Base-by-base conservation (phyloP, 2,888 invertebrate genomes). In the Cantharis nigra region DNA sequence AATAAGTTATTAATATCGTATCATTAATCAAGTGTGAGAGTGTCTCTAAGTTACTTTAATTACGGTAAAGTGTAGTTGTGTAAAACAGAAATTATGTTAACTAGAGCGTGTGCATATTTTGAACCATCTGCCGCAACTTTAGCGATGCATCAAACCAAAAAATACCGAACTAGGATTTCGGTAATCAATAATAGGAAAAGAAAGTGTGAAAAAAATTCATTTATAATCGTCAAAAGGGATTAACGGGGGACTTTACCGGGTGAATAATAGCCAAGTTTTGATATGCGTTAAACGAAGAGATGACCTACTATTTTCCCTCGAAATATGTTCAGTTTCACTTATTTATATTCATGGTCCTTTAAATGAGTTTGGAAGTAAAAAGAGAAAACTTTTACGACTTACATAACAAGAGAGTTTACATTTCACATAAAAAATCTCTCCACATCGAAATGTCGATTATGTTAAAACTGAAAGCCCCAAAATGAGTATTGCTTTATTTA, bases 261-360 rank as follows among this genome's bases (percentile, higher is more conserved):
- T n/a, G 49, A 49, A 49, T 49, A 49, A 49, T 49, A 49, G 13
- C 49, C 49, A 49, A 49, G 49, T 49, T 49, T 49, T 49, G 49
- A 49, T 49, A 49, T 20, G 23, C 23, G 73, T 62, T 26, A 71
- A 72, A 71, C 64, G 65, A 49, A 28, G 69, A 73, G 62, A 72
- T 70, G 76, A 69, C 77, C 71, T 62, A 64, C 63, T 72, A 72
- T 76, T 76, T 72, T 28, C 72, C 70, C 64, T 64, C 20, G 69
- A 73, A 76, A 74, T 74, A 73, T 77, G 77, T 77, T 72, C 73
- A 76, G 70, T 76, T 72, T 67, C 63, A 65, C 49, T 73, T 70
- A 77, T 77, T 76, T 76, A 77, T 77, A 77, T 77, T 77, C 77
- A 77, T 77, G 71, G 70, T 18, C 70, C 69, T 70, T 70, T 77